phyloP scores from a whole-genome alignment of 2,888 invertebrate genomes.

The Xylota segnis region DNA sequence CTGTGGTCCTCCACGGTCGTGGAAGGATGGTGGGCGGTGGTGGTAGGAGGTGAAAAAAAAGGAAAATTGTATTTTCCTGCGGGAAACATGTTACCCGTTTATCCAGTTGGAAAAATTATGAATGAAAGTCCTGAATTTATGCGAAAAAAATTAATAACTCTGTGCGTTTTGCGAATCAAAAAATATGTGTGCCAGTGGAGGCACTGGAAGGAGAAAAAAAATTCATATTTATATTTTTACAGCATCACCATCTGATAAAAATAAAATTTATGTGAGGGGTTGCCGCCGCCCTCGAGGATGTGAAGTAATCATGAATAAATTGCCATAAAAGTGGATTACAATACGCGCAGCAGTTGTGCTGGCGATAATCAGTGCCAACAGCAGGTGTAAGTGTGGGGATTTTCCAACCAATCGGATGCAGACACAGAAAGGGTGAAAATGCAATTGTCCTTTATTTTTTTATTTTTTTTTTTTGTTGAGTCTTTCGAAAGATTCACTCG shows the following conservation, averaged over 20 bases:
- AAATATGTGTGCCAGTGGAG: constrained; percentile 7
- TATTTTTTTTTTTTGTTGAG: too few species aligned
- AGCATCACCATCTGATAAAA: constrained; percentile 24
- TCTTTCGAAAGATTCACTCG: not conserved
- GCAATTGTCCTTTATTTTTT: too few species aligned
- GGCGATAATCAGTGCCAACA: constrained; percentile 51
- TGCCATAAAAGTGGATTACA: constrained; percentile 62
- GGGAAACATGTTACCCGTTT: constrained; percentile 70
- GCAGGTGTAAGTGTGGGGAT: constrained; percentile 52
- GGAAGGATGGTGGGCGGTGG: not conserved
- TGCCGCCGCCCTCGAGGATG: not conserved
- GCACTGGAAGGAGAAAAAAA: constrained; percentile 11
- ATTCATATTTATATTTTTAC: constrained; percentile 20
- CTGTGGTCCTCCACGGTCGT: constrained; percentile 14
- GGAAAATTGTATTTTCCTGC: constrained; percentile 70
- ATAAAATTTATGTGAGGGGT: constrained; percentile 9
- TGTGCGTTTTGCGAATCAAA: constrained; percentile 50
- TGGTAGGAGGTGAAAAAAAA: not conserved
- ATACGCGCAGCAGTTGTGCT: constrained; percentile 30
- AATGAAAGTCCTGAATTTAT: constrained; percentile 66
- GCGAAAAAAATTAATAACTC: constrained; percentile 32
- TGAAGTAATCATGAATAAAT: constrained; percentile 62
- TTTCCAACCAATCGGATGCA: constrained; percentile 40
- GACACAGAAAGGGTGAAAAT: not conserved
- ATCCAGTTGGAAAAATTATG: constrained; percentile 70